These are phyloP conservation scores for Brotogeris chrysoptera DNA, from an alignment of 2,797 vertebrate species.

Conservation along the genomic window DNA sequence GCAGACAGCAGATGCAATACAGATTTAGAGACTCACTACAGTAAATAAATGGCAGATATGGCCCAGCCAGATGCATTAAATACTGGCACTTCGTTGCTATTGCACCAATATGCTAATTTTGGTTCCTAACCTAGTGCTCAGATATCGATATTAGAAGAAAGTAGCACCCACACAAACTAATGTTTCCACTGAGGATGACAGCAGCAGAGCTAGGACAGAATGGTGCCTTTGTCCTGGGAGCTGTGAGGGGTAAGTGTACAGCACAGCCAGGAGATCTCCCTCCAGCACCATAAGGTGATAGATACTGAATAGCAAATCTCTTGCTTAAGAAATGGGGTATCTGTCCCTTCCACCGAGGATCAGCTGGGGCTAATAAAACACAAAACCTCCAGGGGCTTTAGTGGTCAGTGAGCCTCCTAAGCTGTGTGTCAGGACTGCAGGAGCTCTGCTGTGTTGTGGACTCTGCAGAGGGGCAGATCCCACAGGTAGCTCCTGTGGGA, in stretches of 20 bases:
- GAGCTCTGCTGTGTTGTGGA: not conserved
- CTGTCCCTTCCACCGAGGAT: not conserved
- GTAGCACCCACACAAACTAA: not conserved
- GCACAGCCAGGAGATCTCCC: not conserved
- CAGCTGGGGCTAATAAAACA: not conserved
- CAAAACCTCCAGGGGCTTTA: not conserved
- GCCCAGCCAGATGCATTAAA: not conserved
- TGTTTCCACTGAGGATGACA: not conserved
- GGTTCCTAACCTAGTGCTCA: not conserved
- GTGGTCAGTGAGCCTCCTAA: not conserved
- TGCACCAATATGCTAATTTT: not conserved
- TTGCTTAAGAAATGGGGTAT: fast-evolving
- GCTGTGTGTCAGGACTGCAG: not conserved
- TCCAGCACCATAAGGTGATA: fast-evolving
- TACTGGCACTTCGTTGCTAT: not conserved
- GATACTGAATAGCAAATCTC: fast-evolving
- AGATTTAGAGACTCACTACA: not conserved
- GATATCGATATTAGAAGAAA: not conserved
- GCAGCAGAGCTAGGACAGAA: not conserved
- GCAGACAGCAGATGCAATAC: not conserved
- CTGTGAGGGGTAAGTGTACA: not conserved
- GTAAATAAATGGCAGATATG: not conserved
- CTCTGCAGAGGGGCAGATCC: not conserved
- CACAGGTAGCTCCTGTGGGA: not conserved
- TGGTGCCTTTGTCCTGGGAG: not conserved